A percentile compares a stretch with the other conserved stretches of the same genome.
Evolutionary conservation across 2,113 vertebrate genomes (phyloP).

Genomic region (Oriolus oriolus): DNA sequence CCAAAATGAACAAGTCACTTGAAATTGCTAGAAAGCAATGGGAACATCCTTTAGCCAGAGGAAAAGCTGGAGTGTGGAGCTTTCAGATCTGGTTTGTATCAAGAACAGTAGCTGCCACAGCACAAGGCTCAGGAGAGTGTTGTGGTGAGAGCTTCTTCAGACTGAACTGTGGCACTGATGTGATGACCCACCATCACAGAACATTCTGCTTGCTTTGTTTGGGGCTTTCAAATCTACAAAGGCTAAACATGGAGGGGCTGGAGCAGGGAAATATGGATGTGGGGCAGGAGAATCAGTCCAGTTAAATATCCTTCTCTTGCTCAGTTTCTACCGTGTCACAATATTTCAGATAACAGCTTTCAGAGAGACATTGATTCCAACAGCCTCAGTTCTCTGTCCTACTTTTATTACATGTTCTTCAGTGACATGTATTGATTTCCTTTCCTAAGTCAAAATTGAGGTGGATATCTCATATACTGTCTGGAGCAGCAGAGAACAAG

Average conservation of each 20-base stretch:
- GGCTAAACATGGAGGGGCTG: accelerated
- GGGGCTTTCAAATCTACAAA: neutral
- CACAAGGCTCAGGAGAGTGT: neutral
- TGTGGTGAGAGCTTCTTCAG: neutral
- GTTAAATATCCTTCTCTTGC: neutral
- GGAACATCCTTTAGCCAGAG: neutral
- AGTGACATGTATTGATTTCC: neutral
- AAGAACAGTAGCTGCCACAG: neutral
- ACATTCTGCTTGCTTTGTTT: neutral
- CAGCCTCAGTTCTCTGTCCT: neutral
- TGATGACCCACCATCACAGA: neutral
- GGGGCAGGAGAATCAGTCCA: neutral
- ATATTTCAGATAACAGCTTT: neutral
- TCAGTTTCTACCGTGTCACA: neutral
- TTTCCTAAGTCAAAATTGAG: neutral
- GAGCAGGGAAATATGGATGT: accelerated
- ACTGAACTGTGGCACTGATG: accelerated
- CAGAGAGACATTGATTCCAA: neutral
- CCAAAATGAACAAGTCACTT: neutral
- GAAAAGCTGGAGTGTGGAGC: neutral
- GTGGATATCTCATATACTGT: neutral
- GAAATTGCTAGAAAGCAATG: neutral
- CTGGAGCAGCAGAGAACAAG: neutral
- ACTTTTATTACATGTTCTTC: neutral
- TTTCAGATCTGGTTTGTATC: neutral